Evolutionary conservation across 2,888 invertebrate genomes (phyloP), one percentile per base, ranked within the genome.

Genomic region (Masnerella sp.): DNA sequence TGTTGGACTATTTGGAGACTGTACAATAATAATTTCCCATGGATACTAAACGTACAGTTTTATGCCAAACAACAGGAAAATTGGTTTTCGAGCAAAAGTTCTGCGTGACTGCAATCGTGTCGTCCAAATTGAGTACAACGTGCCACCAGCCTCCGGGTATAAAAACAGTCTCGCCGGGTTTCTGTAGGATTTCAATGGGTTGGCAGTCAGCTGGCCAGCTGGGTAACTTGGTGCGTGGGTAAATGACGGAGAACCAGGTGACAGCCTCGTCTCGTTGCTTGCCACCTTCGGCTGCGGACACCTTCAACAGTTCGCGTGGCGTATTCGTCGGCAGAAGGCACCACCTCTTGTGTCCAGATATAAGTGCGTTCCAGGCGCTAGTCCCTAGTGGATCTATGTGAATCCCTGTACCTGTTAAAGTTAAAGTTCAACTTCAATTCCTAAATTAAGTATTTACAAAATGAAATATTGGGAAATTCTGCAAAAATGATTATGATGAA

Each of bases 101-200:
- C 87, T 99, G 99, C 0, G 99, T 99, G 11, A 99, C 95, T 8
- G 99, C 99, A 43, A 99, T 93, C 0, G 99, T 99, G 75, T 95
- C 93, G 83, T 98, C 98, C 73, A 99, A 89, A 88, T 99, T 99
- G 22, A 99, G 90, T 9, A 99, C 99, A 14, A 99, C 99, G 87
- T 99, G 99, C 99, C 99, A 99, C 99, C 99, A 99, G 7, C 99
- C 99, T 12, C 97, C 97, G 7, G 98, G 98, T 59, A 99, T 97
- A 89, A 98, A 99, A 22, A 99, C 97, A 2, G 98, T 99, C 87
- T 99, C 99, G 14, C 98, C 98, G 9, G 98, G 97, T 80, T 93
- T 92, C 87, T 99, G 99, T 3, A 99, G 89, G 80, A 98, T 95
- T 89, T 99, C 98, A 75, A 98, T 91, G 92, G 98, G 98, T 87